Evolutionary conservation across 2,888 invertebrate species (phyloP).

Genomic region (Cylloceria caligata): DNA sequence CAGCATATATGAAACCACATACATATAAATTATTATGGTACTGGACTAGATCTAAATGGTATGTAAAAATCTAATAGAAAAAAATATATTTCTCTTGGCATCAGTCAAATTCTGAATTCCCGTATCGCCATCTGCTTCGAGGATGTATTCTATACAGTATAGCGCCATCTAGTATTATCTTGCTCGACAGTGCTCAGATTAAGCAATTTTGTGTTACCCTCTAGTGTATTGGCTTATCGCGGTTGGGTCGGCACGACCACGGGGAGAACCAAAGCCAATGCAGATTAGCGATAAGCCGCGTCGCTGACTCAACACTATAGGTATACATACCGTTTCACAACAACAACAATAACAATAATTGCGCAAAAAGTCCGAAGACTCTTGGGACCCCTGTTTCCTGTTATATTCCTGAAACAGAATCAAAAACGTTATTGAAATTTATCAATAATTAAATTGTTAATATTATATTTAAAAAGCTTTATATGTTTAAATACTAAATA

Average conservation of each 20-base stretch:
- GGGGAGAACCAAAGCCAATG: conserved; percentile 44
- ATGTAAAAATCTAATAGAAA: too few species aligned
- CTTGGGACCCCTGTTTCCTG: conserved; percentile 9
- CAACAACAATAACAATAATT: conserved; percentile 33
- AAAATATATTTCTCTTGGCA: background rate
- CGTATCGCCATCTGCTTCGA: background rate
- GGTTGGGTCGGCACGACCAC: conserved; percentile 32
- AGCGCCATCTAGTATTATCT: conserved; percentile 49
- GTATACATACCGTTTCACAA: conserved; percentile 11
- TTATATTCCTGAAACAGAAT: background rate
- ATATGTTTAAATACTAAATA: too few species aligned
- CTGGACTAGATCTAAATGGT: too few species aligned
- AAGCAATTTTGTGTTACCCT: conserved; percentile 61
- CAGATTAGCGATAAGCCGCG: conserved; percentile 60
- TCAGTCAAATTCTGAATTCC: background rate
- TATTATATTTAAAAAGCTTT: too few species aligned
- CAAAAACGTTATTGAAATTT: background rate
- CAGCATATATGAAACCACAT: background rate
- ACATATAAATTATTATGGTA: too few species aligned
- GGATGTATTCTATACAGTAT: conserved; percentile 4
- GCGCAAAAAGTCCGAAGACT: conserved; percentile 21
- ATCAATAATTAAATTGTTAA: background rate
- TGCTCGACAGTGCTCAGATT: conserved; percentile 57
- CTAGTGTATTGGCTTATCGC: conserved; percentile 62
- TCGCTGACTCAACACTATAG: conserved; percentile 22